Conservation (phyloP, 2,797 vertebrate species). For the Melanotaenia trifasciata region DNA sequence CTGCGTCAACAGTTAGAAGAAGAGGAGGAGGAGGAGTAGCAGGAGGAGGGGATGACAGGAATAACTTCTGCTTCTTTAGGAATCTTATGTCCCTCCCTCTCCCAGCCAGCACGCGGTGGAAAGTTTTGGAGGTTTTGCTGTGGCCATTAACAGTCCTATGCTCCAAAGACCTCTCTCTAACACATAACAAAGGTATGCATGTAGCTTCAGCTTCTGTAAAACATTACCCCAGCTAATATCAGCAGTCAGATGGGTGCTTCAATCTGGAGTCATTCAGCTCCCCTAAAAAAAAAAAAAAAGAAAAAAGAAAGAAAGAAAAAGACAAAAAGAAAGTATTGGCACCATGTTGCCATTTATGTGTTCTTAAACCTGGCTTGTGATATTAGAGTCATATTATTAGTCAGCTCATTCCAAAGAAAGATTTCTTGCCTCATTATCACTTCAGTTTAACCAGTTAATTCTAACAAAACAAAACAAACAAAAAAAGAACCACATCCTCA, state of each 20-base stretch:
- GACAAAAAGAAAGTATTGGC: neutral
- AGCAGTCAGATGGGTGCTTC: neutral
- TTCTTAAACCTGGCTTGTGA: conserved; percentile 8
- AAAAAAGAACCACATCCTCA: neutral
- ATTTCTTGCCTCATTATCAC: conserved; percentile 5
- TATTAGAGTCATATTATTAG: neutral
- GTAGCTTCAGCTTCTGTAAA: conserved; percentile 1
- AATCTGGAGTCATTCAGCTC: neutral
- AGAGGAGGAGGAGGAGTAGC: conserved; percentile 26
- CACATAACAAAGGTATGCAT: conserved; percentile 10
- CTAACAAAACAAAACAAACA: neutral
- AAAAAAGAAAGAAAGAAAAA: neutral
- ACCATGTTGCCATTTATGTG: conserved; percentile 2
- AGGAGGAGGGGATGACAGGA: conserved; percentile 46
- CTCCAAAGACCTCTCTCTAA: conserved; percentile 1
- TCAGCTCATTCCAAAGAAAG: neutral
- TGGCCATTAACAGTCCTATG: conserved; percentile 13
- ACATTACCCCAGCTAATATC: conserved; percentile 1
- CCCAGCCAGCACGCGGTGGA: conserved; percentile 46
- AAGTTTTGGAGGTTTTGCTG: conserved; percentile 50
- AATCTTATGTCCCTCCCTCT: conserved; percentile 36
- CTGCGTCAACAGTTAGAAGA: conserved; percentile 27
- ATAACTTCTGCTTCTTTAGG: conserved; percentile 61
- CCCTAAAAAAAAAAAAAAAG: neutral
- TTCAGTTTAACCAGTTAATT: neutral